Conservation (phyloP, 1,140 invertebrate genomes). For the Microplitis demolitor region DNA sequence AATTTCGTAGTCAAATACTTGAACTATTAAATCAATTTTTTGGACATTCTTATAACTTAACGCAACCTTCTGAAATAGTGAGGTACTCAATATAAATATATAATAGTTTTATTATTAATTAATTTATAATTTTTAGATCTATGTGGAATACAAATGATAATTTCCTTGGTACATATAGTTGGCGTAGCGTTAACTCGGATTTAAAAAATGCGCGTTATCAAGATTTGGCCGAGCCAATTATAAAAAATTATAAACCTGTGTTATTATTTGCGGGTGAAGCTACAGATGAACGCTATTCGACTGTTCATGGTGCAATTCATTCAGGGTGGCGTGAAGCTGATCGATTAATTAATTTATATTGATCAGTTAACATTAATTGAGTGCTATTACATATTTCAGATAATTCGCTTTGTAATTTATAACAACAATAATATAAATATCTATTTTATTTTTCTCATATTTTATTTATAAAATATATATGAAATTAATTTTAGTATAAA, state of each 20-base stretch:
- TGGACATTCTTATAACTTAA: conserved; percentile 60
- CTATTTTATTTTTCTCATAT: too few relatives aligned
- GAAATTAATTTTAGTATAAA: too few relatives aligned
- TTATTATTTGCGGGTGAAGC: conserved; percentile 77
- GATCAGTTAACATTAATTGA: neutral
- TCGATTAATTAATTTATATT: conserved; percentile 56
- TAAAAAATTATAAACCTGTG: conserved; percentile 43
- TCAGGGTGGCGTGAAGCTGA: conserved; percentile 80
- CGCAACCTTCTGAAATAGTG: conserved; percentile 54
- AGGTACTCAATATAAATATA: conserved; percentile 40
- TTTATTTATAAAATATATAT: too few relatives aligned
- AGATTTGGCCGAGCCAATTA: conserved; percentile 47
- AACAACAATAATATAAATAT: too few relatives aligned
- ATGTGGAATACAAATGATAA: conserved; percentile 73
- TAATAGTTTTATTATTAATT: too few relatives aligned
- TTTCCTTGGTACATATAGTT: conserved; percentile 74
- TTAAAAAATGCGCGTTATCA: conserved; percentile 27
- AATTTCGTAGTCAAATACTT: conserved; percentile 57
- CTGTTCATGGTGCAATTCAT: conserved; percentile 82
- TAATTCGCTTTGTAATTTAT: too few relatives aligned
- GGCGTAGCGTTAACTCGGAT: conserved; percentile 63
- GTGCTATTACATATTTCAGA: too few relatives aligned
- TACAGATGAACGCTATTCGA: conserved; percentile 72
- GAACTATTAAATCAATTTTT: conserved; percentile 61
- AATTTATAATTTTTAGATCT: conserved; percentile 58